Evolutionary conservation across 2,797 vertebrate genomes (phyloP), one percentile per base, ranked within the genome.

Genomic region (Myotis planiceps): DNA sequence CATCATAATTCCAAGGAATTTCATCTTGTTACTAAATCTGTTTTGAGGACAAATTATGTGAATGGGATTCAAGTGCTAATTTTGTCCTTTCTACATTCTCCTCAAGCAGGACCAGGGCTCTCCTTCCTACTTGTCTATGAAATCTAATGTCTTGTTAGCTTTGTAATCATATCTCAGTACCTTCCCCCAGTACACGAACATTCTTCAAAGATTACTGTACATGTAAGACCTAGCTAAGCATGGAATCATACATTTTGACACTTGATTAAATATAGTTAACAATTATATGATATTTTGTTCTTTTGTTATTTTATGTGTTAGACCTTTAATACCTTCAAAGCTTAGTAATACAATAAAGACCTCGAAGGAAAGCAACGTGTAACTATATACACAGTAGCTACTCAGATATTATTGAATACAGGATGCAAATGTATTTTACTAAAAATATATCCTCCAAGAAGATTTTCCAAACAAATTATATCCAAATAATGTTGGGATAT

Each of bases 1-100:
- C 78, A 82, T 93, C 13, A 18, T 55, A 72, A 89, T 95, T 89
- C 80, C 32, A 89, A 93, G 55, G 42, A 82, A 60, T 39, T 78
- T 86, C 19, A 12, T 78, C 29, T 94, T 82, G 18, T 60, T 34
- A 76, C 47, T 58, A 76, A 76, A 37, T 74, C 68, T 86, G n/a
- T 69, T 89, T 82, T 34, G 45, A 91, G 66, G 58, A 47, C n/a
- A 96, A 63, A 76, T 75, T 71, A 37, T 32, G 19, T 79, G 65
- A 88, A 32, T 55, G 45, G 42, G 45, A 49, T 93, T 69, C 16
- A 84, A n/a, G 42, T 14, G 9, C 21, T 74, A 78, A 47, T 91
- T 80, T 92, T 58, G 27, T 82, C 60, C 6, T 37, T 78, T 45
- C 21, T 71, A 2, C 4, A 0, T 69, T 88, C n/a, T 65, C 18